These are phyloP conservation scores for Myodes glareolus DNA, from an alignment of 2,113 vertebrate species.

Conservation along the genomic window DNA sequence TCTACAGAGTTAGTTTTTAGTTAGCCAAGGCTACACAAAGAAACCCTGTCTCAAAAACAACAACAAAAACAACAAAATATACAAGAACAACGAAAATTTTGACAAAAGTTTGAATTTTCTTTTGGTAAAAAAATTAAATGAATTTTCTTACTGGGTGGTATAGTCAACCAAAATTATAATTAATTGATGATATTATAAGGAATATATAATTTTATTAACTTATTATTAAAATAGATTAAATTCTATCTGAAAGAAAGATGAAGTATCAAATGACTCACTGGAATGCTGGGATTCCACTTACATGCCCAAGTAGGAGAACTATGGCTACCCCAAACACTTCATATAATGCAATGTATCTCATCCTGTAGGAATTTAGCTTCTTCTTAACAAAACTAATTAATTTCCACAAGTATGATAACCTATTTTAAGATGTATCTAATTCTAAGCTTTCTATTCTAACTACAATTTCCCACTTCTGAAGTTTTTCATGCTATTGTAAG, in stretches of 20 bases:
- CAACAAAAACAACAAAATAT: too few relatives aligned
- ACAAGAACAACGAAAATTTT: too few relatives aligned
- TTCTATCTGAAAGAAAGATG: too few relatives aligned
- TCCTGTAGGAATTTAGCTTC: neutral
- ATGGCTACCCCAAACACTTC: fast-evolving
- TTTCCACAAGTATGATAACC: neutral
- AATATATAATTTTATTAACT: too few relatives aligned
- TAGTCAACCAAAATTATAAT: too few relatives aligned
- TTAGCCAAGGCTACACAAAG: too few relatives aligned
- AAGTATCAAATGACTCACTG: too few relatives aligned
- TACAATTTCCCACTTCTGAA: neutral
- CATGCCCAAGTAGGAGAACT: fast-evolving
- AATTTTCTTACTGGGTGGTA: neutral
- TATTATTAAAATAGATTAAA: too few relatives aligned
- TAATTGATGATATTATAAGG: too few relatives aligned
- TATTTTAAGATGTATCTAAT: neutral
- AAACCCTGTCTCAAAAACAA: too few relatives aligned
- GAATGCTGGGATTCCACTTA: too few relatives aligned
- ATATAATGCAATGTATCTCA: neutral
- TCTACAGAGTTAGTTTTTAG: too few relatives aligned
- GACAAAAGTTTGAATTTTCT: neutral
- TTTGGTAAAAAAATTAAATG: slow-evolving; percentile 10
- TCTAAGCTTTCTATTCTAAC: neutral
- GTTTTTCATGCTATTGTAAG: neutral
- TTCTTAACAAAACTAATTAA: neutral